Percentiles rank a stretch among this genome's conserved stretches.
phyloP scores from a whole-genome alignment of 2,888 invertebrate species.

The Cheilosia vernalis region DNA sequence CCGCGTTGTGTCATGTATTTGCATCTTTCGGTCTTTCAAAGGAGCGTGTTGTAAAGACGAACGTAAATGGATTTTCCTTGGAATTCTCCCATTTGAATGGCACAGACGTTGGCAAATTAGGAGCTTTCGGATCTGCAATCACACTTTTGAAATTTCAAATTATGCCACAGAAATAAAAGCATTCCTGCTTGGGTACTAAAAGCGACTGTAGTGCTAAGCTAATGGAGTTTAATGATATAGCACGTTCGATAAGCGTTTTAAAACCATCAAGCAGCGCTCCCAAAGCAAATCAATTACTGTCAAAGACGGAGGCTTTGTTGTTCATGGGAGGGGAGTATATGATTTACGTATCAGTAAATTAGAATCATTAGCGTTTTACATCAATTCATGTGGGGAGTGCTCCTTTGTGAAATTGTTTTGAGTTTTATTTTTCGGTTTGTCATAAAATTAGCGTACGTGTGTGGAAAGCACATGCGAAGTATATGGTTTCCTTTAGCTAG shows the following conservation, averaged over 20 bases:
- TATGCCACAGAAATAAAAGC: no score
- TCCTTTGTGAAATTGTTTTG: no score
- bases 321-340: not conserved
- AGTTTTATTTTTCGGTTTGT: no score
- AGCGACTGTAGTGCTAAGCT: no score
- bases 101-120: conserved; percentile 8
- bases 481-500: no score
- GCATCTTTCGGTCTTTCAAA: not conserved
- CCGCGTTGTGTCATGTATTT: not conserved
- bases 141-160: not conserved
- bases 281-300: conserved; percentile 24
- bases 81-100: not conserved
- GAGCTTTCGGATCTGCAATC: not conserved
- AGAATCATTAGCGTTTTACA: no score
- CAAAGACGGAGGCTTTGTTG: conserved; percentile 5
- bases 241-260: not conserved
- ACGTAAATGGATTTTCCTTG: not conserved
- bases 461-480: no score
- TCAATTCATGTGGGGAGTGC: no score
- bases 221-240: no score
- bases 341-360: no score
- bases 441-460: no score
- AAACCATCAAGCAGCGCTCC: not conserved
- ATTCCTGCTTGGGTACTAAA: no score
- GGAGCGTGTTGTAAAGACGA: not conserved